Evolutionary conservation across 2,888 invertebrate genomes (phyloP).

Genomic region (Geotrupes spiniger): DNA sequence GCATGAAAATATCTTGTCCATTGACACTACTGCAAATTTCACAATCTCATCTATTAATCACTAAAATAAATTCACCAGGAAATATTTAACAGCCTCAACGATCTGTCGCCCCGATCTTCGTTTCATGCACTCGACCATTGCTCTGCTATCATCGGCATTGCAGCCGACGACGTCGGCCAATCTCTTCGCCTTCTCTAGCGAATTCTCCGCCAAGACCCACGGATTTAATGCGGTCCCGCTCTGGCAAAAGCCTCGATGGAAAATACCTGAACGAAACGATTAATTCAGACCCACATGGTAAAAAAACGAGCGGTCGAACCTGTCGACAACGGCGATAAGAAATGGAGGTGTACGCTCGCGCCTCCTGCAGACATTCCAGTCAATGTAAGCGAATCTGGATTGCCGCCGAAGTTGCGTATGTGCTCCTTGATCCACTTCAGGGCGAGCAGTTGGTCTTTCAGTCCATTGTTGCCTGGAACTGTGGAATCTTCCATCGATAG

Average conservation of each 20-base stretch:
- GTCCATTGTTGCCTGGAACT: slow-evolving; percentile 68
- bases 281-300: slow-evolving; percentile 4
- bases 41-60: slow-evolving; percentile 4
- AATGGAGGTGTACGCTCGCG: slow-evolving; percentile 71
- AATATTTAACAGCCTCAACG: slow-evolving; percentile 57
- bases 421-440: slow-evolving; percentile 68
- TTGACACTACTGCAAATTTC: too few species aligned
- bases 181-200: slow-evolving; percentile 59
- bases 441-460: slow-evolving; percentile 72
- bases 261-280: slow-evolving; percentile 51
- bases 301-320: slow-evolving; percentile 45
- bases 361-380: slow-evolving; percentile 73
- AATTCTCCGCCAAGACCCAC: slow-evolving; percentile 56
- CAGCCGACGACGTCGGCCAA: slow-evolving; percentile 64
- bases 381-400: slow-evolving; percentile 66
- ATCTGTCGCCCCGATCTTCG: slow-evolving; percentile 60
- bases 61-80: slow-evolving; percentile 54
- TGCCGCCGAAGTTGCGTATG: slow-evolving; percentile 68
- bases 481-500: slow-evolving; percentile 68
- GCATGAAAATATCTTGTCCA: too few species aligned
- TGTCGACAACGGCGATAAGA: slow-evolving; percentile 61
- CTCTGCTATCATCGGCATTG: slow-evolving; percentile 52
- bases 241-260: slow-evolving; percentile 63
- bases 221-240: slow-evolving; percentile 68
- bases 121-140: slow-evolving; percentile 64